phyloP scores from a whole-genome alignment of 2,113 vertebrate species.

The Machaerirhynchus nigripectus region DNA sequence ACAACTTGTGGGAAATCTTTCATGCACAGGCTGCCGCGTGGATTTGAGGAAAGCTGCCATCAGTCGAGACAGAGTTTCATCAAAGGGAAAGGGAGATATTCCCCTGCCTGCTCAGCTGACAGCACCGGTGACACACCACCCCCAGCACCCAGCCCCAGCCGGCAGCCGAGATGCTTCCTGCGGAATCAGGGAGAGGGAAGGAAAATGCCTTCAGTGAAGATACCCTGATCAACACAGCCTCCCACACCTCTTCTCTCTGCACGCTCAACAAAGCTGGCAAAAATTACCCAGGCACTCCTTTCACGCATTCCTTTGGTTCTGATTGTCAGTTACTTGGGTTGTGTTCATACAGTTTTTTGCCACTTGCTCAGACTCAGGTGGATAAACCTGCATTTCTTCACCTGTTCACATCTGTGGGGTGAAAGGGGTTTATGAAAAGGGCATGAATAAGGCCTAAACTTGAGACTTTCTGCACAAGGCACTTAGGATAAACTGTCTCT shows the following conservation, averaged over 20 bases:
- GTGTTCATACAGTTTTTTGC: not conserved
- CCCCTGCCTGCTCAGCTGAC: not conserved
- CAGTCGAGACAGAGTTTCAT: not conserved
- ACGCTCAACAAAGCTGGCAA: not conserved
- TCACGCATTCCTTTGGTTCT: accelerated
- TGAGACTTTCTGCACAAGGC: not conserved
- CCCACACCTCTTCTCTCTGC: not conserved
- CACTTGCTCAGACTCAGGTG: not conserved
- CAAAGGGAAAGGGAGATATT: not conserved
- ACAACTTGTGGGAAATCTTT: not conserved
- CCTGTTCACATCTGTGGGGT: not conserved
- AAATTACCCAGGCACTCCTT: not conserved
- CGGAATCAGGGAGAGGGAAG: not conserved
- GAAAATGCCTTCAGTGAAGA: not conserved
- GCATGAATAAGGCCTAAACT: not conserved
- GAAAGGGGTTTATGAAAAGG: not conserved
- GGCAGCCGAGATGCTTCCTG: not conserved
- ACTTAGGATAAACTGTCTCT: not conserved
- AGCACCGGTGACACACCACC: not conserved
- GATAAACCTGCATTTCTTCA: not conserved
- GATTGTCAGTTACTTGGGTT: accelerated
- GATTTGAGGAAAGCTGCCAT: not conserved
- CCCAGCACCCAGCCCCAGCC: not conserved
- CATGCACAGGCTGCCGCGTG: accelerated
- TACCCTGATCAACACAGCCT: not conserved